Evolutionary conservation across 2,797 vertebrate genomes (phyloP), one percentile per base, ranked within the genome.

Genomic region (Gadopsis marmoratus): DNA sequence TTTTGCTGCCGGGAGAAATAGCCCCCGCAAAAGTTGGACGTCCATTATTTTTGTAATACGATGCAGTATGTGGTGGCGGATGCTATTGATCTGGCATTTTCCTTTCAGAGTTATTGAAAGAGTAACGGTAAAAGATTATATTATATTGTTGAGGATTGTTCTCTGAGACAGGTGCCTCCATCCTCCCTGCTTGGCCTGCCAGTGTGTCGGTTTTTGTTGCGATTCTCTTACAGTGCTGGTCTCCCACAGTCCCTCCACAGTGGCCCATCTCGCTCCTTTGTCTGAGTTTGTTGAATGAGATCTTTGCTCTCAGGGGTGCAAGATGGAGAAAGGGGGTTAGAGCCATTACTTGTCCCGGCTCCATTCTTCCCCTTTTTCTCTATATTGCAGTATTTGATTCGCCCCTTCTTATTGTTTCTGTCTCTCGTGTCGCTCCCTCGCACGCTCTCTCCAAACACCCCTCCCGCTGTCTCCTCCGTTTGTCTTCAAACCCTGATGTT

Each of bases 241-340:
- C 67, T 82, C 76, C 82, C 86, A 81, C 63, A 68, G 81, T 69
- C 60, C 84, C 81, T 67, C 33, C 82, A 65, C 81, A 53, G 76
- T 29, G 71, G 73, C 69, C 45, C 61, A 21, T 84, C 74, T 81
- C 73, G 85, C 45, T 75, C 45, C 65, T 82, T 86, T 87, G 70
- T 84, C 74, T 78, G 61, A 62, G 79, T 79, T 59, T 82, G 76
- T 85, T 90, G 87, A 92, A 88, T 89, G 79, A 86, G 86, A 75
- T 91, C 82, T 91, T 76, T 79, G 74, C 85, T 90, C 86, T 92
- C 88, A 62, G n/a, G 77, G 85, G 80, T 79, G 75, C 82, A 74
- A 73, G 80, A 89, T 85, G 78, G 76, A 80, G 76, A 78, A 51
- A 9, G 71, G 50, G 68, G 76, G 47, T 78, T 81, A 33, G 35